A percentile compares a stretch with the other conserved stretches of the same genome.
These are phyloP conservation scores for Diabrotica balteata DNA, from an alignment of 2,888 invertebrate species.

Conservation along the genomic window DNA sequence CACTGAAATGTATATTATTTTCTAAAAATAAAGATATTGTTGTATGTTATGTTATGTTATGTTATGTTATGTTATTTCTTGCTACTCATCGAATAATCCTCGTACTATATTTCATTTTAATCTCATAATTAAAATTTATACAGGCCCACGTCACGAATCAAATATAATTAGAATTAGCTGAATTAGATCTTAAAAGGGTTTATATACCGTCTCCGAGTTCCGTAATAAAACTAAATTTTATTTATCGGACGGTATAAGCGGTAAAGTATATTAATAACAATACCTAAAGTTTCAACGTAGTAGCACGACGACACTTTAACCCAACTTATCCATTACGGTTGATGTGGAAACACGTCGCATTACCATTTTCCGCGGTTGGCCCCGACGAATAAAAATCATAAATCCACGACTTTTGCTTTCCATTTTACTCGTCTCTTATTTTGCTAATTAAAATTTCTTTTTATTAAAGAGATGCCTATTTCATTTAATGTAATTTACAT, in stretches of 20 bases:
- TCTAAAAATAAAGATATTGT: too few relatives aligned
- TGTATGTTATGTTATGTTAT: too few relatives aligned
- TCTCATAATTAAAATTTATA: too few relatives aligned
- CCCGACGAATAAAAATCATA: constrained; percentile 48
- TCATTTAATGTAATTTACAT: too few relatives aligned
- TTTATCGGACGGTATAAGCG: constrained; percentile 34
- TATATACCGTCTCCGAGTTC: background rate
- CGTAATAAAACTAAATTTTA: constrained; percentile 41
- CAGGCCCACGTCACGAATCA: too few relatives aligned
- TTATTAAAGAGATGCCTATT: too few relatives aligned
- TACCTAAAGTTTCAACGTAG: constrained; percentile 36
- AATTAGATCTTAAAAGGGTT: constrained; percentile 2
- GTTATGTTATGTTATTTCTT: too few relatives aligned
- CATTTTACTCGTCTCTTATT: constrained; percentile 42
- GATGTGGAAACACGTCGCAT: constrained; percentile 50
- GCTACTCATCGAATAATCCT: too few relatives aligned
- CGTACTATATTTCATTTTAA: too few relatives aligned
- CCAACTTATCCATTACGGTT: constrained; percentile 51
- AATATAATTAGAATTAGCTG: background rate
- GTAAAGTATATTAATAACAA: constrained; percentile 25
- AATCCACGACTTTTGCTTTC: constrained; percentile 43
- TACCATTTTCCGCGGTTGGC: constrained; percentile 44
- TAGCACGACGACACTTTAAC: constrained; percentile 39
- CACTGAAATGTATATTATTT: too few relatives aligned
- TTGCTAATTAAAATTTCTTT: constrained; percentile 11